Evolutionary conservation across 2,113 vertebrate genomes (phyloP).

Genomic region (Poeciliopsis prolifica): DNA sequence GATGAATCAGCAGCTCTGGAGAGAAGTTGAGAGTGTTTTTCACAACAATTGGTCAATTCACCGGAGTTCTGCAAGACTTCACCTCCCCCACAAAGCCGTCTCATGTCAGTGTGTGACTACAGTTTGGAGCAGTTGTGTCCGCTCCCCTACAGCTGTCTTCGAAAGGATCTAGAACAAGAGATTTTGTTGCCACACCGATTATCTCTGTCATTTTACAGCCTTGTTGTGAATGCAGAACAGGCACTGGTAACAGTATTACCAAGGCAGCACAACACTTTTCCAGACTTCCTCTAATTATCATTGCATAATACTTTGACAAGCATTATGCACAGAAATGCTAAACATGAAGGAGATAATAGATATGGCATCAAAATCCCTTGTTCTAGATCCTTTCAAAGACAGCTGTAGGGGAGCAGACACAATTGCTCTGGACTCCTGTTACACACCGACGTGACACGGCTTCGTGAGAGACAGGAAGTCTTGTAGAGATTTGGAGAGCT

Average conservation of each 20-base stretch:
- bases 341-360: not conserved
- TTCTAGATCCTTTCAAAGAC: not conserved
- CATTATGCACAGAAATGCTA: not conserved
- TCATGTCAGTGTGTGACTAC: not conserved
- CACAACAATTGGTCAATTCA: too few relatives aligned
- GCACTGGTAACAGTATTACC: too few relatives aligned
- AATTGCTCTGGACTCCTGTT: not conserved
- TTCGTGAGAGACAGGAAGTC: not conserved
- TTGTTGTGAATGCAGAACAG: too few relatives aligned
- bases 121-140: not conserved
- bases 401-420: not conserved
- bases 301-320: too few relatives aligned
- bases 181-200: not conserved
- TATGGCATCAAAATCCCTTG: not conserved
- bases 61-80: too few relatives aligned
- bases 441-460: not conserved
- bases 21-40: too few relatives aligned
- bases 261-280: too few relatives aligned
- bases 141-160: not conserved
- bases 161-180: not conserved
- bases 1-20: too few relatives aligned
- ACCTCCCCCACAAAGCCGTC: too few relatives aligned
- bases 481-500: not conserved
- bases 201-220: not conserved
- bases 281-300: too few relatives aligned